A percentile compares a stretch with the other conserved stretches of the same genome.
Evolutionary conservation across 2,797 vertebrate species (phyloP).

Genomic region (Alauda arvensis): DNA sequence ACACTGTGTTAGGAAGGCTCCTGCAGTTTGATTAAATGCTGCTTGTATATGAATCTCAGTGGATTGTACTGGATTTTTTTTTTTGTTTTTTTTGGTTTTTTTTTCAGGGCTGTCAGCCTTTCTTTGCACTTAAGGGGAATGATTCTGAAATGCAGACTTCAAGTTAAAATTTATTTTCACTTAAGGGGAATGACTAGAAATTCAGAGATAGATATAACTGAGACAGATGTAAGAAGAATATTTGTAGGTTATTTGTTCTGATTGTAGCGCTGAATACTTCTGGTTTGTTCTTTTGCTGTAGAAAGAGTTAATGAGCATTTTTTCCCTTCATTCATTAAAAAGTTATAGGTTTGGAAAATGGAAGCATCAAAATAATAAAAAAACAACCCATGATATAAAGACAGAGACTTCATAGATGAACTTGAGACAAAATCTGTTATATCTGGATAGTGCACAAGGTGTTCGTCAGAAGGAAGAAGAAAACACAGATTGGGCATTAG

Average conservation of each 20-base stretch:
- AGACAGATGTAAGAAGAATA: background rate
- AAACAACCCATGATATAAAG: background rate
- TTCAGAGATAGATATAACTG: background rate
- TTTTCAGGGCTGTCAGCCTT: background rate
- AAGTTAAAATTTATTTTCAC: background rate
- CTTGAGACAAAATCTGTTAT: background rate
- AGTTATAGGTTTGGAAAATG: background rate
- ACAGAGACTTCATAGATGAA: background rate
- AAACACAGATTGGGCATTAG: background rate
- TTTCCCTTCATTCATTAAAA: background rate
- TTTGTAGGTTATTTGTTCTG: background rate
- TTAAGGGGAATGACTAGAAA: background rate
- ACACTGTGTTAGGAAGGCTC: background rate
- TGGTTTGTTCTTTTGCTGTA: background rate
- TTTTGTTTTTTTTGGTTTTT: background rate
- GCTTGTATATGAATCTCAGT: background rate
- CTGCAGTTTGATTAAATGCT: background rate
- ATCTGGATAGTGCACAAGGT: background rate
- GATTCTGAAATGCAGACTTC: background rate
- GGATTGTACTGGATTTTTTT: background rate
- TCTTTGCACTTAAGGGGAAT: background rate
- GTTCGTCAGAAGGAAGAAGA: background rate
- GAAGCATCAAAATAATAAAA: background rate
- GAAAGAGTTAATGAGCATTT: background rate
- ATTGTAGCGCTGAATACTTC: background rate